A percentile compares a stretch with the other conserved stretches of the same genome.
Conservation (phyloP, 2,113 vertebrate species). For the Sinosuthora webbiana region DNA sequence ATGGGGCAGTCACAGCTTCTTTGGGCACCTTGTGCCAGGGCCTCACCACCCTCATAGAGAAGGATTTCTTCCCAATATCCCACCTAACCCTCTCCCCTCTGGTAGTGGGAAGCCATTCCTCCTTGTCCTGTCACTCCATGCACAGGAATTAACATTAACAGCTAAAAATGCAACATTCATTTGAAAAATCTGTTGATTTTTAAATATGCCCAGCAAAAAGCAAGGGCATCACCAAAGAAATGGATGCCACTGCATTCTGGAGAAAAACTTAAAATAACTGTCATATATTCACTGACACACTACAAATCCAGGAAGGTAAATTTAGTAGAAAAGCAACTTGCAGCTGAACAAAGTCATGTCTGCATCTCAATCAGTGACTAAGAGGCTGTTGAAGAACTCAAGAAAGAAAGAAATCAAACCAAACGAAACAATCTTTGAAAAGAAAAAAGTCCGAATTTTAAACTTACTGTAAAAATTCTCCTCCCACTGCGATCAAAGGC, state of each 20-base stretch:
- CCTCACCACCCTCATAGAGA: neutral
- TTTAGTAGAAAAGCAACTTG: neutral
- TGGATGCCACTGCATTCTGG: too few relatives aligned
- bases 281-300: neutral
- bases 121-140: too few relatives aligned
- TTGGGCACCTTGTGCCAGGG: neutral
- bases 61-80: neutral
- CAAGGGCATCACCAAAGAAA: too few relatives aligned
- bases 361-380: neutral
- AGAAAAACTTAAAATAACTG: too few relatives aligned
- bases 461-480: slow-evolving; percentile 92
- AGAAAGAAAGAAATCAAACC: neutral
- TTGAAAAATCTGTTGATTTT: too few relatives aligned
- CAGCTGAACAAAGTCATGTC: neutral
- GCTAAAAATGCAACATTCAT: too few relatives aligned
- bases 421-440: neutral
- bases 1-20: neutral
- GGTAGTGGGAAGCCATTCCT: too few relatives aligned
- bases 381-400: neutral
- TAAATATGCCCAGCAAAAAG: too few relatives aligned
- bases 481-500: slow-evolving; percentile 94
- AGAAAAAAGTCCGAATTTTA: neutral
- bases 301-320: neutral
- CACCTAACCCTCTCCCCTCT: too few relatives aligned
- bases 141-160: too few relatives aligned